Percentiles rank a stretch among this genome's conserved stretches.
Evolutionary conservation across 2,797 vertebrate genomes (phyloP).

Genomic region (Enteromius treurensis): DNA sequence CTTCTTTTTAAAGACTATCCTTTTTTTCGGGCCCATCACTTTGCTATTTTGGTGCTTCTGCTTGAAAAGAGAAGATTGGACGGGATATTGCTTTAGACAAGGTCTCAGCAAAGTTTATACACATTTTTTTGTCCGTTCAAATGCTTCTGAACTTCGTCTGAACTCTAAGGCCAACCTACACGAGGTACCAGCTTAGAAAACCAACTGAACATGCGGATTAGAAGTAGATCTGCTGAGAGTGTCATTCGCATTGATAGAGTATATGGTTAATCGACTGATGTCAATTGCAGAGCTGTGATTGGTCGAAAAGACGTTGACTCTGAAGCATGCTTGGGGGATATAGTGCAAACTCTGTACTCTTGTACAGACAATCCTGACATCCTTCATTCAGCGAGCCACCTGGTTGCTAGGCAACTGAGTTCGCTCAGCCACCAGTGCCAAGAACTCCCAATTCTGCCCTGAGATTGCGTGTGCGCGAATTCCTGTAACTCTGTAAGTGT

Average conservation of each 20-base stretch:
- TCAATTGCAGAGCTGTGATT: constrained; percentile 2
- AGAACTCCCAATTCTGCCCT: constrained; percentile 21
- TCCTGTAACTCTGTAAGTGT: constrained; percentile 13
- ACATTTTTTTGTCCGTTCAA: not conserved
- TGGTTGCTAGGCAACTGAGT: constrained; percentile 60
- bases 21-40: not conserved
- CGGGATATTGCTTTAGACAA: not conserved
- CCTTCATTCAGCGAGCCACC: constrained; percentile 54
- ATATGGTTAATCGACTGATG: not conserved
- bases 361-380: constrained; percentile 35
- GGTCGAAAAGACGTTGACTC: not conserved
- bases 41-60: not conserved
- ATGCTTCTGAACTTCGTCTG: not conserved
- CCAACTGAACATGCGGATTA: not conserved
- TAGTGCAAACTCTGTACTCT: not conserved
- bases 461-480: not conserved
- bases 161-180: not conserved
- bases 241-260: not conserved
- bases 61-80: not conserved
- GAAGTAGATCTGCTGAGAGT: constrained; percentile 16
- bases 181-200: not conserved
- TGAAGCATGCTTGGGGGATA: not conserved
- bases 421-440: constrained; percentile 35
- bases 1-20: not conserved
- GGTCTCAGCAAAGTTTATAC: not conserved